Base-by-base conservation (phyloP, 1,140 invertebrate species). In the Teleopsis dalmanni region DNA sequence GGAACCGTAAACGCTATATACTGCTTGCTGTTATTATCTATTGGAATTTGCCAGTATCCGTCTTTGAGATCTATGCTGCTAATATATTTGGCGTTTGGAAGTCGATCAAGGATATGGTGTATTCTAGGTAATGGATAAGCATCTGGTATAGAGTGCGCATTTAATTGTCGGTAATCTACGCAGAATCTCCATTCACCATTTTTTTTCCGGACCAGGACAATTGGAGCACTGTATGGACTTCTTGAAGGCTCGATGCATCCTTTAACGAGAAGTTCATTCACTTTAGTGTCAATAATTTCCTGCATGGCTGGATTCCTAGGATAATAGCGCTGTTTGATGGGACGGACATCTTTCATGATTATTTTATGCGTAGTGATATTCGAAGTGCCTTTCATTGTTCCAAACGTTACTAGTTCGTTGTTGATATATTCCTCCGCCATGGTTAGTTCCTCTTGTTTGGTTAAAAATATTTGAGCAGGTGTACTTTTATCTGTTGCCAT, bases 171-270 rank as follows among this genome's bases (percentile, higher is more conserved):
- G n/a, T n/a, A n/a, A n/a, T n/a, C n/a, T n/a, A n/a, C n/a, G n/a
- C n/a, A n/a, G n/a, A n/a, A n/a, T n/a, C n/a, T n/a, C n/a, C n/a
- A n/a, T n/a, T n/a, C n/a, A n/a, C n/a, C n/a, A n/a, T n/a, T n/a
- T n/a, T n/a, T n/a, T n/a, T n/a, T n/a, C n/a, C n/a, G n/a, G n/a
- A n/a, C n/a, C n/a, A n/a, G n/a, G n/a, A n/a, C n/a, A n/a, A n/a
- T n/a, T n/a, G n/a, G n/a, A n/a, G n/a, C n/a, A n/a, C 57, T 48
- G 6, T 33, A 45, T 11, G 46, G 47, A 18, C 51, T 51, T 19
- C 41, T 51, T 10, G 43, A 45, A 31, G 45, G 45, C 7, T 38
- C 35, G 14, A 47, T 47, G 18, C 18, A 2, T 23, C 16, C 25
- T 0, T 27, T 18, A 11, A 4, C 5, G 4, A 47, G 13, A 1